Base-by-base conservation (phyloP, 1,140 invertebrate genomes). In the Atta cephalotes region DNA sequence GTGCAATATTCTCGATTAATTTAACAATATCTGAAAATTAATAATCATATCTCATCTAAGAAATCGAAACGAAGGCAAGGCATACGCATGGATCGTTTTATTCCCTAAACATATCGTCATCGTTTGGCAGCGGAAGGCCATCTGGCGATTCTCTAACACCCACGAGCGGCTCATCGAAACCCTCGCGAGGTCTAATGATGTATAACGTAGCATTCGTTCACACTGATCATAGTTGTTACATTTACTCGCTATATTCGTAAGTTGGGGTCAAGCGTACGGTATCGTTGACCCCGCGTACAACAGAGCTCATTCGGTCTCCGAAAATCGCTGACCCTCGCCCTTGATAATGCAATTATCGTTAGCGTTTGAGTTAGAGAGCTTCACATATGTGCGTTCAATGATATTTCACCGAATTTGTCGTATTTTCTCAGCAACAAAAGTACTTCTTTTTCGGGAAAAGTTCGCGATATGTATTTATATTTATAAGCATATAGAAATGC, bases 341-440 rank as follows among this genome's bases (percentile, higher is more conserved):
- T 92, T 93, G 92, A 93, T 94, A 93, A 94, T 89, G 90, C 91
- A 93, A 94, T 94, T 94, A 94, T 84, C 92, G 82, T 93, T 93
- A 94, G 92, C 92, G 89, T 91, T 81, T 71, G 87, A 88, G 49
- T 90, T 91, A 88, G 87, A 88, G 87, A 91, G 71, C 68, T 56
- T 84, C 88, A 70, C 89, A 91, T 90, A 91, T 90, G 89, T 74
- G 78, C 28, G 6, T 49, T 58, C 62, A 84, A 78, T 62, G 78
- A 86, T 72, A 86, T 65, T 70, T 86, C 39, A 49, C 39, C n/a
- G 25, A 58, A 79, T 70, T 51, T 18, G 18, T 49, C 74, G 60
- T 18, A 68, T 49, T 86, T 56, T 35, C 63, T 39, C 60, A 28
- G n/a, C 10, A 35, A 12, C 28, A 28, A 60, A 66, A 79, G 53